These are phyloP conservation scores for Limnephilus marmoratus DNA, from an alignment of 2,888 invertebrate species.

Conservation along the genomic window DNA sequence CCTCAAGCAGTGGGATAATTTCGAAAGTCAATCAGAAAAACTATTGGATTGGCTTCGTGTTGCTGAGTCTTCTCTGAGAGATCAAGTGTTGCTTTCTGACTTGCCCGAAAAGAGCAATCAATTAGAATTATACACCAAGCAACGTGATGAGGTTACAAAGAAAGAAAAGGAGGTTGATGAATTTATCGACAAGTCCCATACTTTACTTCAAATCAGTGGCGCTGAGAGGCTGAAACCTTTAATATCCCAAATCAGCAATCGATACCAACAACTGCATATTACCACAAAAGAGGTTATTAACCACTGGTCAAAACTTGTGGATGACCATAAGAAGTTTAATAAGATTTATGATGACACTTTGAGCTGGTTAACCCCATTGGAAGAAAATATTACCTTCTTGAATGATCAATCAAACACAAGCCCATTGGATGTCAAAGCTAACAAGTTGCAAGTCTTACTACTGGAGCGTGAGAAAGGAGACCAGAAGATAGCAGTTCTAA, in stretches of 20 bases:
- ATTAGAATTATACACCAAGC: constrained; percentile 83
- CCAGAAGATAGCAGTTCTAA: constrained; percentile 85
- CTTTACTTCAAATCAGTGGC: constrained; percentile 88
- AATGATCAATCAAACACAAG: constrained; percentile 79
- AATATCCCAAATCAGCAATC: constrained; percentile 92
- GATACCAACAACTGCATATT: constrained; percentile 88
- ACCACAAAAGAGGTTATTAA: constrained; percentile 91
- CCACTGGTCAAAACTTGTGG: constrained; percentile 89
- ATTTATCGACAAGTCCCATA: constrained; percentile 93
- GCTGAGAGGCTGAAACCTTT: constrained; percentile 91
- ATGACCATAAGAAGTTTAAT: constrained; percentile 88
- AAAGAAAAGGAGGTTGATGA: constrained; percentile 92
- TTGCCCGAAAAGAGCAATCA: constrained; percentile 88
- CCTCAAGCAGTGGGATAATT: constrained; percentile 90
- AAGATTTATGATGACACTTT: constrained; percentile 86
- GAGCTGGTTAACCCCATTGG: constrained; percentile 87
- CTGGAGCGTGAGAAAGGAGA: constrained; percentile 92
- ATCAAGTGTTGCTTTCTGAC: constrained; percentile 89
- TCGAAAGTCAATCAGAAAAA: constrained; percentile 88
- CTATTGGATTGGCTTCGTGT: constrained; percentile 92
- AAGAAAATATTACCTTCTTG: constrained; percentile 81
- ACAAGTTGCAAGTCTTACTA: constrained; percentile 83
- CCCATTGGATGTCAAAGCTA: constrained; percentile 80
- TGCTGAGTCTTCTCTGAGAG: constrained; percentile 90
- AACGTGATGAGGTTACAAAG: constrained; percentile 85